phyloP scores from a whole-genome alignment of 2,113 vertebrate genomes.

The Chloebia gouldiae region DNA sequence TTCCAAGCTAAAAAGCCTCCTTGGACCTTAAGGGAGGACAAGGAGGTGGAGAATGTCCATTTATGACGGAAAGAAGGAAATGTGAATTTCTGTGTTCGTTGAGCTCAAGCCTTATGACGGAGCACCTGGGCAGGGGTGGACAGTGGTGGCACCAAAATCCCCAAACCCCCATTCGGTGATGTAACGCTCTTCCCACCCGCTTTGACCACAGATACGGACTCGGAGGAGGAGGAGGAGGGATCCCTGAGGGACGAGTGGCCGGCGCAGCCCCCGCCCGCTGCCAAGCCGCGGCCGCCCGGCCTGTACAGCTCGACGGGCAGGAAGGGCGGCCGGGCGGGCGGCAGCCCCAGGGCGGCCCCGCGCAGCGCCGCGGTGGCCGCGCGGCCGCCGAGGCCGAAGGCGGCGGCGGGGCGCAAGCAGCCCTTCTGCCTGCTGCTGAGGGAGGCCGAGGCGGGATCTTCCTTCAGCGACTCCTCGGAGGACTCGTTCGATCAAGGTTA shows the following conservation, averaged over 20 bases:
- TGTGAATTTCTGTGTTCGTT: neutral
- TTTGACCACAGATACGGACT: conserved; percentile 90
- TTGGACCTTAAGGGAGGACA: neutral
- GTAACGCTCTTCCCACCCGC: conserved; percentile 62
- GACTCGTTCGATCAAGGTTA: conserved; percentile 99
- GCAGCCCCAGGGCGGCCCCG: conserved; percentile 56
- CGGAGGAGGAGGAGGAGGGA: conserved; percentile 89
- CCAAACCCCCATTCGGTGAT: neutral
- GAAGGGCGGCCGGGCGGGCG: conserved; percentile 67
- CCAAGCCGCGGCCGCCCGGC: conserved; percentile 68
- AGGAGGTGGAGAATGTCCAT: neutral
- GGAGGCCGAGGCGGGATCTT: conserved; percentile 85
- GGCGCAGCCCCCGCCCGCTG: conserved; percentile 70
- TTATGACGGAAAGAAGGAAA: neutral
- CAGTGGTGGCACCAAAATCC: neutral
- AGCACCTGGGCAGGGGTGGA: neutral
- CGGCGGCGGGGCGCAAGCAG: conserved; percentile 84
- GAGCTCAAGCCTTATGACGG: neutral
- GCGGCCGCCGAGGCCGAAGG: conserved; percentile 77
- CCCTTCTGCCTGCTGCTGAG: conserved; percentile 91
- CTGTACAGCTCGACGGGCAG: conserved; percentile 73
- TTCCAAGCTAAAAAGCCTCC: neutral
- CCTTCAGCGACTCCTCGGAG: conserved; percentile 88
- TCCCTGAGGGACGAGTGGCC: conserved; percentile 86
- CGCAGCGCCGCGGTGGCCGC: conserved; percentile 30